Conservation (phyloP, 2,888 invertebrate species). For the Eupithecia exiguata region DNA sequence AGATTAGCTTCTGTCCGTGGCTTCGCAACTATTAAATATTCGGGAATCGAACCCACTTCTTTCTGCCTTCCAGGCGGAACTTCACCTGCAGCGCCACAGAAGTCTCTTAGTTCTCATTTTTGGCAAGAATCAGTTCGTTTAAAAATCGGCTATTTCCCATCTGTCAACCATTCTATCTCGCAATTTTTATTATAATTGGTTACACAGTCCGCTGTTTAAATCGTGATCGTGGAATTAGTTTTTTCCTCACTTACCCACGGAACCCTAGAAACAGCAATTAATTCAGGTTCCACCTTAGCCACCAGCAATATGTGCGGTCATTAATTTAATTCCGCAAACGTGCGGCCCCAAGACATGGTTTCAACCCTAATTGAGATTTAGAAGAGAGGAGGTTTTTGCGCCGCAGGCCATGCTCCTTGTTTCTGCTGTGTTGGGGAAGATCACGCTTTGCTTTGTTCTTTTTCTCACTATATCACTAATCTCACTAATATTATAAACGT, state of each 20-base stretch:
- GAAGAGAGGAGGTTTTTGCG: conserved; percentile 73
- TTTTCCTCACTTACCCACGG: conserved; percentile 1
- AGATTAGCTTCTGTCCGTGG: no score
- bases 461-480: no score
- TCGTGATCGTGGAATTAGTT: neutral
- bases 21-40: neutral
- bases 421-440: conserved; percentile 16
- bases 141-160: neutral
- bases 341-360: conserved; percentile 79
- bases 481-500: no score
- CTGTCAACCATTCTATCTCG: neutral
- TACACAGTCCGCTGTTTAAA: neutral
- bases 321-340: conserved; percentile 83
- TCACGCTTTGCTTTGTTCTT: conserved; percentile 4
- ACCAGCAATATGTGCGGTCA: conserved; percentile 80
- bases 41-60: neutral
- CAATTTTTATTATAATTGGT: neutral
- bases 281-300: conserved; percentile 44
- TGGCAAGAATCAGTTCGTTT: neutral
- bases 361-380: conserved; percentile 84
- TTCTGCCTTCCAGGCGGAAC: neutral
- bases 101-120: neutral
- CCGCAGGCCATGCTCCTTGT: conserved; percentile 49
- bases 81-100: neutral
- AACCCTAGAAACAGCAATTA: conserved; percentile 37